A percentile compares a stretch with the other conserved stretches of the same genome.
These are phyloP conservation scores for Lasioglossum albipes DNA, from an alignment of 1,140 invertebrate genomes.

Conservation along the genomic window DNA sequence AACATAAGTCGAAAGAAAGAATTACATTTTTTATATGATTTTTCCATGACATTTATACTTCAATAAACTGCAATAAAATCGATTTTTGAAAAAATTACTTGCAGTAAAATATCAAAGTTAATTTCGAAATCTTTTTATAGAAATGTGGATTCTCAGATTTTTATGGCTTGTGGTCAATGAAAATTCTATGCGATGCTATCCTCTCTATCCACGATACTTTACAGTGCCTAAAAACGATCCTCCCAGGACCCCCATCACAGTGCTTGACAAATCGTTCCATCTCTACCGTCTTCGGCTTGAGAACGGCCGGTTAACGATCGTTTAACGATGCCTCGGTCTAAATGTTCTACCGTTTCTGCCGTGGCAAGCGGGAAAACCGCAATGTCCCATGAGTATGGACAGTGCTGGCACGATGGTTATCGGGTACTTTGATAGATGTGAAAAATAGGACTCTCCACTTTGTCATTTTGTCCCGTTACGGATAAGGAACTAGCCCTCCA, in stretches of 20 bases:
- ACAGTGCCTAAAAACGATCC: conserved; percentile 38
- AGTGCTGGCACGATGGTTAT: conserved; percentile 10
- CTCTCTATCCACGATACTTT: conserved; percentile 25
- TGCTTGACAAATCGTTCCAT: conserved; percentile 58
- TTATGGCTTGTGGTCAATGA: background rate
- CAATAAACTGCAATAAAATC: too few relatives aligned
- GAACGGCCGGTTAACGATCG: conserved; percentile 56
- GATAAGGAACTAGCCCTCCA: background rate
- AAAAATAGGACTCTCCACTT: conserved; percentile 7
- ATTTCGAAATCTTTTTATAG: too few relatives aligned
- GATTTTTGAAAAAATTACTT: too few relatives aligned
- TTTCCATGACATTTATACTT: too few relatives aligned
- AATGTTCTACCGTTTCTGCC: conserved; percentile 38
- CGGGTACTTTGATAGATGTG: conserved; percentile 38
- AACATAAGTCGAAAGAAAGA: too few relatives aligned
- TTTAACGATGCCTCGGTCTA: conserved; percentile 54
- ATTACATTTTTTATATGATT: too few relatives aligned
- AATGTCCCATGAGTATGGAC: conserved; percentile 16
- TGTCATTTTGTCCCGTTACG: background rate
- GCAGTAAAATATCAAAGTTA: too few relatives aligned
- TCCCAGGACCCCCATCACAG: conserved; percentile 39
- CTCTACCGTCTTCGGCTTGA: conserved; percentile 35
- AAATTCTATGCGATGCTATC: background rate
- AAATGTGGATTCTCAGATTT: background rate
- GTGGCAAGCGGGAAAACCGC: conserved; percentile 27